phyloP scores from a whole-genome alignment of 1,140 invertebrate genomes.

The Campodea augens region DNA sequence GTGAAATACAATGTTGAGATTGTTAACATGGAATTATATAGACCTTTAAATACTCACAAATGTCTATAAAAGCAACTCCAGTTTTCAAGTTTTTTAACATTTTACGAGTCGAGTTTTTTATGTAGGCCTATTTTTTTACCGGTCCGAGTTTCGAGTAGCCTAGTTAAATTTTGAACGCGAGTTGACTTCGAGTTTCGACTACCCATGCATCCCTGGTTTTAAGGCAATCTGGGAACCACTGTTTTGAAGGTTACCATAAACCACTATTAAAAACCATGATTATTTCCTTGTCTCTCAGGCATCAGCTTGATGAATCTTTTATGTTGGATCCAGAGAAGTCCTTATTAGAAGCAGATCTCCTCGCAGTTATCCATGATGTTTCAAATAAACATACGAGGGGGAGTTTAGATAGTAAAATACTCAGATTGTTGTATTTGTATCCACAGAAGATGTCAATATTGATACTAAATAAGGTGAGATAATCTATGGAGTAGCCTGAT shows the following conservation, averaged over 20 bases:
- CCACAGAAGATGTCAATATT: conserved; percentile 49
- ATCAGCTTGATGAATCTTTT: conserved; percentile 43
- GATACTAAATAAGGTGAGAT: conserved; percentile 64
- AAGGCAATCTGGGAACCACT: conserved; percentile 40
- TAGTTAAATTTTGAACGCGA: no score
- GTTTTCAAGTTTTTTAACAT: no score
- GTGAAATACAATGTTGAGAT: no score
- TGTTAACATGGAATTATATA: no score
- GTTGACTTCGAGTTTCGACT: conserved; percentile 3
- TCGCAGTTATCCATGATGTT: conserved; percentile 71
- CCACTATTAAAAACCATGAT: neutral
- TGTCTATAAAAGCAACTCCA: no score
- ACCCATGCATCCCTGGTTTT: conserved; percentile 58
- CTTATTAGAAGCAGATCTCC: conserved; percentile 50
- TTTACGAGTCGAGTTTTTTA: no score
- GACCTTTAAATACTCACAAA: no score
- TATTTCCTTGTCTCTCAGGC: conserved; percentile 25
- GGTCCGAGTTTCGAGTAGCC: no score
- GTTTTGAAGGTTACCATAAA: neutral
- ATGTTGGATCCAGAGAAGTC: conserved; percentile 38
- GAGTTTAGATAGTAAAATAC: conserved; percentile 42
- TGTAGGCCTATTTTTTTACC: no score
- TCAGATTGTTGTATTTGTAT: conserved; percentile 42
- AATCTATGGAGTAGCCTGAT: no score
- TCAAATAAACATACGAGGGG: conserved; percentile 44